Conservation (phyloP, 2,888 invertebrate genomes). For the Ormyrus thymus region DNA sequence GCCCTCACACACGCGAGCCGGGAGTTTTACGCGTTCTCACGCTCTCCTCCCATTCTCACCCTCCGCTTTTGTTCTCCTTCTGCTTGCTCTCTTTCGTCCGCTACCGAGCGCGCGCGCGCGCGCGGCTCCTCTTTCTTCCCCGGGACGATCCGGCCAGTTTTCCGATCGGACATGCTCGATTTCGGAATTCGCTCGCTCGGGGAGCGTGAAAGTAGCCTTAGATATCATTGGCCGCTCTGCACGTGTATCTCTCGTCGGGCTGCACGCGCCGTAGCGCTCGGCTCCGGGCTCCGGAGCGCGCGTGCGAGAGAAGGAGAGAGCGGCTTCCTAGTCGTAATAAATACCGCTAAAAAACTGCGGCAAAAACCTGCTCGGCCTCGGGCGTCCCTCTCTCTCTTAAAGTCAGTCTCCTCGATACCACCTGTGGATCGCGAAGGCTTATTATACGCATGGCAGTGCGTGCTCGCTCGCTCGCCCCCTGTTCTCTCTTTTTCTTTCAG, state of each 20-base stretch:
- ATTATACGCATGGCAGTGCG: conserved; percentile 49
- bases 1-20: conserved; percentile 27
- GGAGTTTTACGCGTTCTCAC: conserved; percentile 67
- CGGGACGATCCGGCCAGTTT: no score
- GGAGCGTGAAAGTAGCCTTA: neutral
- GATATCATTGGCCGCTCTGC: neutral
- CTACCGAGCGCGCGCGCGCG: neutral
- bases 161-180: no score
- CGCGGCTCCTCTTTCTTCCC: neutral
- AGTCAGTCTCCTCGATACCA: conserved; percentile 54
- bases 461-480: conserved; percentile 30
- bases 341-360: conserved; percentile 64
- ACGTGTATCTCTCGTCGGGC: neutral
- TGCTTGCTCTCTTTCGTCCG: conserved; percentile 1
- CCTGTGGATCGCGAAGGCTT: conserved; percentile 57
- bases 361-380: conserved; percentile 73
- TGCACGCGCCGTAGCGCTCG: conserved; percentile 9
- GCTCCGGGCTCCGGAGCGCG: neutral
- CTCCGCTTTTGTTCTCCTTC: conserved; percentile 35
- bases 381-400: conserved; percentile 60
- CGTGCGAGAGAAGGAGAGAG: conserved; percentile 43
- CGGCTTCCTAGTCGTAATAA: conserved; percentile 69
- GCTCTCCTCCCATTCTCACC: conserved; percentile 65
- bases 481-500: conserved; percentile 42
- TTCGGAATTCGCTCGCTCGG: no score